Evolutionary conservation across 2,888 invertebrate species (phyloP), one percentile per base, ranked within the genome.

Genomic region (Portevinia maculata): DNA sequence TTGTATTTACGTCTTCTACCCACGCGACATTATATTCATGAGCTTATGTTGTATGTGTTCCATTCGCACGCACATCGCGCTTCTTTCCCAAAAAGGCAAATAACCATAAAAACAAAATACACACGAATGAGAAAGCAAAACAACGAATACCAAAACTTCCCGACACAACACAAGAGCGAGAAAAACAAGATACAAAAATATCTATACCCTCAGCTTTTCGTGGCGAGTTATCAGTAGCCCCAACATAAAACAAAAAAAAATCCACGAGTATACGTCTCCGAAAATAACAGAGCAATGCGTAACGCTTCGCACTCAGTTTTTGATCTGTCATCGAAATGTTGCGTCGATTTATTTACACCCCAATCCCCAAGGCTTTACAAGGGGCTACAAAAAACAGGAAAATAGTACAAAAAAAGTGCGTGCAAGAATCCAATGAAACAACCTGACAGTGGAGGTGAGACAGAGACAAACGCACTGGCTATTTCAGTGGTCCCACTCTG

Each of bases 241-340:
- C 24, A 24, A 24, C 2, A n/a, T n/a, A 24, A 24, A 24, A 24
- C 3, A 24, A 24, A 24, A 2, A 32, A 8, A 32, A 2, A 8
- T 59, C 39, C 24, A 15, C 15, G 15, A 17, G 21, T 3, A 9
- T 39, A 55, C 37, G 60, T 60, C 53, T 48, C 64, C 55, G 48
- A 65, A 71, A 74, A 74, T 74, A 74, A 55, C 73, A 46, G 59
- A 70, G 24, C 37, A 60, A 21, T 69, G 75, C 75, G 69, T 70
- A 76, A 37, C 34, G 28, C 21, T 48, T 55, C 55, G 64, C 50
- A 57, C 30, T 59, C 50, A 8, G 57, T 19, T 67, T 8, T 34
- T 28, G 41, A 39, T 74, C 37, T 53, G 48, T 57, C 41, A 53
- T 48, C 41, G 57, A 46, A 24, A 60, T 28, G 28, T 70, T 70